phyloP scores from a whole-genome alignment of 2,888 invertebrate genomes.

The Dioctria linearis region DNA sequence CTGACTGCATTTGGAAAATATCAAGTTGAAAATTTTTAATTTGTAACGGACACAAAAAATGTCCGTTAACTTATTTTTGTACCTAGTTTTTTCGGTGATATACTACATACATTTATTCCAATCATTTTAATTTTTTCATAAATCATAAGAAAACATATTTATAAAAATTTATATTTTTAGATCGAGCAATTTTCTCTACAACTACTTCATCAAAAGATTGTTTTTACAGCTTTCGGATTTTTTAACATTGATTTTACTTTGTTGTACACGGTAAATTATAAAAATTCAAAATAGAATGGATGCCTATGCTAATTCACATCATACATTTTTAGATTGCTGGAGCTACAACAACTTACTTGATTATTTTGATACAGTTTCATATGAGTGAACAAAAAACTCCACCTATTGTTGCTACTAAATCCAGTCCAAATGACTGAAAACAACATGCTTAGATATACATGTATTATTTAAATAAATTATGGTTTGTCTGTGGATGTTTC shows the following conservation, averaged over 20 bases:
- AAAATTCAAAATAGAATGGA: not conserved
- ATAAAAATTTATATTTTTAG: conserved; percentile 61
- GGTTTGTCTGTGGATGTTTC: too few species aligned
- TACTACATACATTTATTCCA: too few species aligned
- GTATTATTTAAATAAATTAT: too few species aligned
- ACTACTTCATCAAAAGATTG: conserved; percentile 71
- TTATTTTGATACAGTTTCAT: conserved; percentile 72
- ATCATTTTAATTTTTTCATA: not conserved
- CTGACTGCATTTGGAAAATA: too few species aligned
- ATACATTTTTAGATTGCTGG: conserved; percentile 68
- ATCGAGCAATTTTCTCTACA: conserved; percentile 72
- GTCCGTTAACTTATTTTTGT: too few species aligned
- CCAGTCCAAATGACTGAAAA: conserved; percentile 13
- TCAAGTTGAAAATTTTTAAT: too few species aligned
- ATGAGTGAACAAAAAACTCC: conserved; percentile 63
- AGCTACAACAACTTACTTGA: conserved; percentile 71
- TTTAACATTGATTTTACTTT: conserved; percentile 71
- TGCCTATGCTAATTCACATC: not conserved
- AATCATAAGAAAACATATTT: not conserved
- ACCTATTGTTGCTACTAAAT: not conserved
- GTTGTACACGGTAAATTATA: conserved; percentile 69
- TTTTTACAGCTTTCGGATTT: conserved; percentile 72
- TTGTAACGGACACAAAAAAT: too few species aligned
- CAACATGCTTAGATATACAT: too few species aligned
- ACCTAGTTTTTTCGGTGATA: too few species aligned